Evolutionary conservation across 2,113 vertebrate species (phyloP).

Genomic region (Leuciscus idus): DNA sequence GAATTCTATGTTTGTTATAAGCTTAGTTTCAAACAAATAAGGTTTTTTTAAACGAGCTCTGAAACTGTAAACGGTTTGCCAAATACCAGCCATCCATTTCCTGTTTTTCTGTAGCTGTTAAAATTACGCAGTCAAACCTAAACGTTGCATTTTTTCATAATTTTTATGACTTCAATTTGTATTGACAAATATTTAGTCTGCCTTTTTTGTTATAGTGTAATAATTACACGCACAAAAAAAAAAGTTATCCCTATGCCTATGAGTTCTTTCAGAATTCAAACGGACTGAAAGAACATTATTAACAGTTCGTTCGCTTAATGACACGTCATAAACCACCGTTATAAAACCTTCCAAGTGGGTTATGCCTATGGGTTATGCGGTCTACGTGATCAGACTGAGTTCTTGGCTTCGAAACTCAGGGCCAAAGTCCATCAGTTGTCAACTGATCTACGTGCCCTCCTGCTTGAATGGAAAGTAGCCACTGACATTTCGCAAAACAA

Average conservation of each 20-base stretch:
- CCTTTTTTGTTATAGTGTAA: background rate
- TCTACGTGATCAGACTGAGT: background rate
- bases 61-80: background rate
- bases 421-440: background rate
- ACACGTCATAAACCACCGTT: background rate
- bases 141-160: too few relatives aligned
- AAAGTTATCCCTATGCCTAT: background rate
- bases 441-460: background rate
- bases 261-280: background rate
- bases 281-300: too few relatives aligned
- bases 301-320: background rate
- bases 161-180: background rate
- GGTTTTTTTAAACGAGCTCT: background rate
- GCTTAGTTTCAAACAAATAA: background rate
- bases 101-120: background rate
- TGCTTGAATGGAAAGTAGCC: background rate
- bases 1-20: background rate
- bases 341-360: background rate
- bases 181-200: background rate
- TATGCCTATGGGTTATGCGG: background rate
- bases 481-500: background rate
- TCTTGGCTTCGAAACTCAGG: background rate
- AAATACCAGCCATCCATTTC: background rate
- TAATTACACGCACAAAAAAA: background rate
- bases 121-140: too few relatives aligned